Percentiles rank a stretch among this genome's conserved stretches.
These are phyloP conservation scores for Forbesichthys agassizii DNA, from an alignment of 2,113 vertebrate species.

Conservation along the genomic window DNA sequence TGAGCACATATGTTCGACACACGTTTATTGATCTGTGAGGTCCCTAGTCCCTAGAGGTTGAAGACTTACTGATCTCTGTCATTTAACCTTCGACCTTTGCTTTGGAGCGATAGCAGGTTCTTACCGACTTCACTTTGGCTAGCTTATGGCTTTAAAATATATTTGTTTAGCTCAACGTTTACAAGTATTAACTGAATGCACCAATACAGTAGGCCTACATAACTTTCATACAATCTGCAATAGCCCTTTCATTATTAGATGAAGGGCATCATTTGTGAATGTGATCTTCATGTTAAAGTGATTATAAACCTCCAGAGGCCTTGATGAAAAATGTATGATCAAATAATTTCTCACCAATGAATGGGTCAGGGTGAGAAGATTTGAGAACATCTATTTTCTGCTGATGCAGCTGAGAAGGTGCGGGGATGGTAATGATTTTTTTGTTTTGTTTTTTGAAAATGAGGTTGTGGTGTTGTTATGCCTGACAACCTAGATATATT, in stretches of 20 bases:
- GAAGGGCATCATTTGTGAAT: conserved; percentile 72
- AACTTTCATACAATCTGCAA: conserved; percentile 61
- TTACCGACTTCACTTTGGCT: conserved; percentile 23
- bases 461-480: conserved; percentile 19
- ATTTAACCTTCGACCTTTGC: conserved; percentile 79
- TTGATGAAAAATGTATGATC: conserved; percentile 64
- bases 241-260: conserved; percentile 63
- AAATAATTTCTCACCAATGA: not conserved
- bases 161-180: too few relatives aligned
- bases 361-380: conserved; percentile 49
- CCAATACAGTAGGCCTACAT: not conserved
- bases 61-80: conserved; percentile 78
- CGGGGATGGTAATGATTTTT: conserved; percentile 13
- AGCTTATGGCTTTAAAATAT: conserved; percentile 2
- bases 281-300: conserved; percentile 70
- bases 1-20: conserved; percentile 53
- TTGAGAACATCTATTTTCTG: conserved; percentile 35
- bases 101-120: conserved; percentile 25
- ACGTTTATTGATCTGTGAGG: conserved; percentile 58
- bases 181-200: too few relatives aligned
- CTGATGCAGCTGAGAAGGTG: conserved; percentile 8
- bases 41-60: conserved; percentile 43
- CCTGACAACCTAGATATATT: not conserved
- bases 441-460: not conserved
- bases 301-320: conserved; percentile 64